Conservation (phyloP, 2,797 vertebrate species). For the Smutsia gigantea region DNA sequence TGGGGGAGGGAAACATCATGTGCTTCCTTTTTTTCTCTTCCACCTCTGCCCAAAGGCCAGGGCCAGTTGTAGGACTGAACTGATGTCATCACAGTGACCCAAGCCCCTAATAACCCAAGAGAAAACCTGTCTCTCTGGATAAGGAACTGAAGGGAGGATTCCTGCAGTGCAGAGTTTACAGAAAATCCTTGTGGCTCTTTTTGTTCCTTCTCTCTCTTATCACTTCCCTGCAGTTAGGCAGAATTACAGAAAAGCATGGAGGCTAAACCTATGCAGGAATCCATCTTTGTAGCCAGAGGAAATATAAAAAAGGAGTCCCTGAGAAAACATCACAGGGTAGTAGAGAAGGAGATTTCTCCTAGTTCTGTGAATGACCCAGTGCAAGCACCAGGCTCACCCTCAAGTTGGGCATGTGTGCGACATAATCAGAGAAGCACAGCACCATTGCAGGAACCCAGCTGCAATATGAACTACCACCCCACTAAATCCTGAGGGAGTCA, state of each 20-base stretch:
- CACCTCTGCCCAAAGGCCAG: background rate
- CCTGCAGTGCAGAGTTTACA: background rate
- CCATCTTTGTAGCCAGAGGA: background rate
- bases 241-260: background rate
- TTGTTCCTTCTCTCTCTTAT: background rate
- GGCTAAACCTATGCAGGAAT: background rate
- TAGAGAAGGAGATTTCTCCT: background rate
- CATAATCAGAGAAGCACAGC: background rate
- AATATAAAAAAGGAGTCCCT: background rate
- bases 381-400: background rate
- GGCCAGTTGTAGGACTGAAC: background rate
- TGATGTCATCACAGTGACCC: background rate
- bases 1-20: accelerated
- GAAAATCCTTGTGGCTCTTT: background rate
- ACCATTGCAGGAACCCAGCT: background rate
- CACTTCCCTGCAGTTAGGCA: background rate
- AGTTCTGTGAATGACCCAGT: background rate
- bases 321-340: background rate
- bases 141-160: background rate
- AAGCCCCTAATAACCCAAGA: background rate
- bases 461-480: background rate
- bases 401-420: background rate
- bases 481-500: background rate
- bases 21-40: background rate
- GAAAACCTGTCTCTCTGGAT: background rate